A percentile compares a stretch with the other conserved stretches of the same genome.
These are phyloP conservation scores for Myotis pilosus DNA, from an alignment of 2,797 vertebrate genomes.

Conservation along the genomic window DNA sequence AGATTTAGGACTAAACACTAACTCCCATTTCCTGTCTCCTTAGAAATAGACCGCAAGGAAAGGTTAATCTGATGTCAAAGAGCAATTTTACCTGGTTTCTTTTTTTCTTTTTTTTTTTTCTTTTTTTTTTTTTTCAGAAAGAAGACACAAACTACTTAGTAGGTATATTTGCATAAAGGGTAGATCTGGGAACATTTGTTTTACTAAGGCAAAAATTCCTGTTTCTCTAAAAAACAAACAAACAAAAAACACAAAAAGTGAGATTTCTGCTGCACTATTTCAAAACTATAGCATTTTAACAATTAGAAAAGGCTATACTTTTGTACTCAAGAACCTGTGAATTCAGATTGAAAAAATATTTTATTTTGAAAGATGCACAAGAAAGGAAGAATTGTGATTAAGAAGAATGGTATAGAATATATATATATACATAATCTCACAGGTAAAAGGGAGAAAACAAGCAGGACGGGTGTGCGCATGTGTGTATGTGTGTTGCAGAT, in stretches of 20 bases:
- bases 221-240: slow-evolving; percentile 63
- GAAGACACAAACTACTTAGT: not conserved
- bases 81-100: slow-evolving; percentile 33
- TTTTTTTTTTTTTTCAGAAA: not conserved
- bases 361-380: not conserved
- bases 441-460: slow-evolving; percentile 75
- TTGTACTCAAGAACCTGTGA: not conserved
- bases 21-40: not conserved
- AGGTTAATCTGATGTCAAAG: not conserved
- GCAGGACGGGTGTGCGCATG: slow-evolving; percentile 64
- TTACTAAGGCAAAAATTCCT: not conserved
- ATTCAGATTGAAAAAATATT: not conserved
- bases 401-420: not conserved
- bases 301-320: not conserved
- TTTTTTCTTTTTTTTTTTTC: too few species aligned
- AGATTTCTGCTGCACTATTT: not conserved
- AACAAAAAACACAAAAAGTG: not conserved
- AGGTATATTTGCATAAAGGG: slow-evolving; percentile 67
- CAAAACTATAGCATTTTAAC: not conserved
- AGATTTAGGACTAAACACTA: not conserved
- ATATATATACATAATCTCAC: slow-evolving; percentile 13
- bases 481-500: slow-evolving; percentile 84
- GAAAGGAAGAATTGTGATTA: slow-evolving; percentile 40
- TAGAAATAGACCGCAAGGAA: not conserved
- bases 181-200: slow-evolving; percentile 67